Conservation (phyloP, 23 tunicate genomes). For the Styela clava region DNA sequence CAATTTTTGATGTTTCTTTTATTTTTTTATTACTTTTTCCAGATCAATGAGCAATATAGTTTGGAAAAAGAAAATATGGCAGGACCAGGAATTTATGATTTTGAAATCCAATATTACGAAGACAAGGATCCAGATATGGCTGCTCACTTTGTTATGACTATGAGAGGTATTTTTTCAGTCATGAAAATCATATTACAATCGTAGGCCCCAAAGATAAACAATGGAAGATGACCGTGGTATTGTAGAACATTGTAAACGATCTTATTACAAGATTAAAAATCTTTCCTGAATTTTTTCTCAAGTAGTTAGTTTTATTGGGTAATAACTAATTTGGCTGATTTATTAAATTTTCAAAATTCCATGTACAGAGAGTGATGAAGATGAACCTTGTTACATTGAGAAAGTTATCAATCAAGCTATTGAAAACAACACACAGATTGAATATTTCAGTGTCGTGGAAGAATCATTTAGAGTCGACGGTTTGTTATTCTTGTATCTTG, state of each 20-base stretch:
- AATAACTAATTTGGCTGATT: no score
- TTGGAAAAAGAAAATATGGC: not conserved
- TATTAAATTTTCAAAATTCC: no score
- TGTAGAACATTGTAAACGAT: no score
- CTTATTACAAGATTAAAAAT: no score
- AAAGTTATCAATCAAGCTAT: slow-evolving; percentile 1
- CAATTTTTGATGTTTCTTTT: not conserved
- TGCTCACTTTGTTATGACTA: slow-evolving; percentile 52
- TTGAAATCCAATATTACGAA: slow-evolving; percentile 64
- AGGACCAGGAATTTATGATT: slow-evolving; percentile 32
- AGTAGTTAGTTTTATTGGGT: no score
- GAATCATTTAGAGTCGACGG: slow-evolving; percentile 51
- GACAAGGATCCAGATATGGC: slow-evolving; percentile 22
- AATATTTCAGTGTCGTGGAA: not conserved
- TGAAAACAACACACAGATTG: not conserved
- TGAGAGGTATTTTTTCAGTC: slow-evolving; percentile 52
- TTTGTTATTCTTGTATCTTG: not conserved
- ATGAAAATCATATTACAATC: no score
- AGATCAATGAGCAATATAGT: slow-evolving; percentile 5
- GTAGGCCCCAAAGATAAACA: no score
- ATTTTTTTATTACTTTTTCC: not conserved
- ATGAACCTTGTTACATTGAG: slow-evolving; percentile 34
- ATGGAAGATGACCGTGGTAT: no score
- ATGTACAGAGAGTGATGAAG: slow-evolving; percentile 24
- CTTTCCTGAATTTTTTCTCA: no score